Conservation (phyloP, 2,888 invertebrate genomes). For the Synanthedon andrenaeformis region DNA sequence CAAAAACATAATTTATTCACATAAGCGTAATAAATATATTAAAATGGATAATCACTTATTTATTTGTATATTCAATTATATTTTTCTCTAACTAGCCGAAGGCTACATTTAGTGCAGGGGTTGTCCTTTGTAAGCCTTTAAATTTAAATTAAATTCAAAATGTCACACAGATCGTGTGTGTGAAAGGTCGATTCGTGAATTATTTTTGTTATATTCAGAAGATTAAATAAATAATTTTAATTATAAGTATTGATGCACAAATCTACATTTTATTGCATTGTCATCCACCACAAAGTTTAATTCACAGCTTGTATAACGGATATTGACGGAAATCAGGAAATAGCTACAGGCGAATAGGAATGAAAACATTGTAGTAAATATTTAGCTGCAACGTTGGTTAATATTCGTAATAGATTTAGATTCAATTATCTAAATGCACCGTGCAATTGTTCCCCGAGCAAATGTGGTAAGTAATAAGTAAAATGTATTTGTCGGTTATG, state of each 20-base stretch:
- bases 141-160: no score
- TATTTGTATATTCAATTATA: no score
- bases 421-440: constrained; percentile 5
- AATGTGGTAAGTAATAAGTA: background rate
- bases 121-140: no score
- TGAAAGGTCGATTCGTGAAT: no score
- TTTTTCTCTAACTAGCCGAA: no score
- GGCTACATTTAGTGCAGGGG: no score
- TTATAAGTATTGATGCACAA: background rate
- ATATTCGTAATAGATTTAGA: background rate
- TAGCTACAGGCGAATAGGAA: background rate
- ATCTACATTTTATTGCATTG: background rate
- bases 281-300: background rate
- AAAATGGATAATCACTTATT: no score
- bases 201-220: no score
- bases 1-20: no score
- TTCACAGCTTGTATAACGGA: background rate
- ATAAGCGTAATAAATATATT: no score
- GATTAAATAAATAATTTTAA: no score
- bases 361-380: background rate
- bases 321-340: background rate
- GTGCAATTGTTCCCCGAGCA: background rate
- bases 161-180: no score
- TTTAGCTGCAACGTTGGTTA: background rate
- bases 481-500: background rate